Percentiles rank a stretch among this genome's conserved stretches.
These are phyloP conservation scores for Sphaerodactylus townsendi DNA, from an alignment of 2,113 vertebrate species.

Conservation along the genomic window DNA sequence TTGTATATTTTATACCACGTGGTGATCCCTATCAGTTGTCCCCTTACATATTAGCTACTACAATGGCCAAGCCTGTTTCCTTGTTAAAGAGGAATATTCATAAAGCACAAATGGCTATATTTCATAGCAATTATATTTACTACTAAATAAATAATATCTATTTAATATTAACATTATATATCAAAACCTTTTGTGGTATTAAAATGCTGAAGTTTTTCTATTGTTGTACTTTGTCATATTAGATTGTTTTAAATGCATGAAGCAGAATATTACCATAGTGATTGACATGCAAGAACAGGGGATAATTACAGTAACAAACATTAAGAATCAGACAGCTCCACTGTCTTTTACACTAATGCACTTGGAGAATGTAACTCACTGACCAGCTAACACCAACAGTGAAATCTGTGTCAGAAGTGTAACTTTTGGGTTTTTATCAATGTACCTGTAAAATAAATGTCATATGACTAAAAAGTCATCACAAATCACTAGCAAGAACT, in stretches of 20 bases:
- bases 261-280: background rate
- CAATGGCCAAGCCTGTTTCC: background rate
- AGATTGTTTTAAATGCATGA: background rate
- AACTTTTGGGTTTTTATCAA: background rate
- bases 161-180: background rate
- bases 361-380: background rate
- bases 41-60: no score
- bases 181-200: background rate
- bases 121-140: background rate
- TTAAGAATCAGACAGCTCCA: background rate
- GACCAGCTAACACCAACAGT: background rate
- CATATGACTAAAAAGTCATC: accelerated
- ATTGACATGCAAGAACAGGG: no score
- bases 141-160: background rate
- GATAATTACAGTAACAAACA: background rate
- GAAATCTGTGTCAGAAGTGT: background rate
- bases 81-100: accelerated
- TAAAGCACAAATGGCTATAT: background rate
- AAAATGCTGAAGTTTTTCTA: background rate
- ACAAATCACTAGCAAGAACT: no score
- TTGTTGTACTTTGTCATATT: background rate
- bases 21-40: accelerated
- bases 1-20: background rate
- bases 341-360: background rate
- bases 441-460: background rate